A percentile compares a stretch with the other conserved stretches of the same genome.
Evolutionary conservation across 2,888 invertebrate genomes (phyloP).

Genomic region (Camptogramma bilineatum): DNA sequence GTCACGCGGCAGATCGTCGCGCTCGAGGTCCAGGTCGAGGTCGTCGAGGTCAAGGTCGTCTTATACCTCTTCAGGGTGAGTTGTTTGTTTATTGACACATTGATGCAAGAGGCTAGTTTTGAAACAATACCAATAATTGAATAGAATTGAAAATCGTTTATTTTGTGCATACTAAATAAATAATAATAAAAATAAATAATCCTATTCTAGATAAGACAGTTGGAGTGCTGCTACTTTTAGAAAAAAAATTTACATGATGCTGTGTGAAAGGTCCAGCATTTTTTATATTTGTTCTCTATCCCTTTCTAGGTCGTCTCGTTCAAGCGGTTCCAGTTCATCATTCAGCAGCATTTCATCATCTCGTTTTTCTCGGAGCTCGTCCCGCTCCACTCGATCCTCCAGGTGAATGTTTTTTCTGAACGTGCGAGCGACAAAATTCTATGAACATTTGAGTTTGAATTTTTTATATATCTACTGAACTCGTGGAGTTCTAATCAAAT

Average conservation of each 20-base stretch:
- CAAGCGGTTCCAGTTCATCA: constrained; percentile 77
- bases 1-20: constrained; percentile 68
- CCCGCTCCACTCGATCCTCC: constrained; percentile 82
- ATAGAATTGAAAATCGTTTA: too few relatives aligned
- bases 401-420: constrained; percentile 59
- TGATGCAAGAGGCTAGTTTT: neutral
- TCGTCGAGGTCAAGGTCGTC: constrained; percentile 59
- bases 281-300: neutral
- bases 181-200: too few relatives aligned
- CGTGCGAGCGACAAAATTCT: too few relatives aligned
- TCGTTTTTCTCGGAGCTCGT: constrained; percentile 68
- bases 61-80: constrained; percentile 80
- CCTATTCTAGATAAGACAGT: too few relatives aligned
- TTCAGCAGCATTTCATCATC: constrained; percentile 80
- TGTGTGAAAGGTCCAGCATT: too few relatives aligned
- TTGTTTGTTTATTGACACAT: constrained; percentile 7
- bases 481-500: too few relatives aligned
- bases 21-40: constrained; percentile 49
- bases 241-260: too few relatives aligned
- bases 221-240: too few relatives aligned
- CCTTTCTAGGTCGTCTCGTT: constrained; percentile 70
- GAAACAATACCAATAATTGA: too few relatives aligned
- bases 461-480: too few relatives aligned
- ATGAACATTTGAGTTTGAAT: too few relatives aligned
- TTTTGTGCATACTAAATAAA: too few relatives aligned